Evolutionary conservation across 2,888 invertebrate genomes (phyloP).

Genomic region (Leptothorax acervorum): DNA sequence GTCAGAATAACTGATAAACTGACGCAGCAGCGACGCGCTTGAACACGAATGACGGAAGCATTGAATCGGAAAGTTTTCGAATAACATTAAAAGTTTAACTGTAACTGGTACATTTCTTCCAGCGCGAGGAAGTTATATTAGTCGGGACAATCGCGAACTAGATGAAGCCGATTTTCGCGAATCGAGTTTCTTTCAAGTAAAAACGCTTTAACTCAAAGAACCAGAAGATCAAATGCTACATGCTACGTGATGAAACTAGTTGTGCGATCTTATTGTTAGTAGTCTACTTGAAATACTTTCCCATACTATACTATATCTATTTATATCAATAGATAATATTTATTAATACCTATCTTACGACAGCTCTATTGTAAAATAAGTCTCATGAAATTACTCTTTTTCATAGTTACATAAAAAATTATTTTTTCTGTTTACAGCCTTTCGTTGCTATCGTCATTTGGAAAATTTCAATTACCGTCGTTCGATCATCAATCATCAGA

Average conservation of each 20-base stretch:
- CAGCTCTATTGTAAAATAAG: background rate
- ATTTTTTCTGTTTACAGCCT: constrained; percentile 10
- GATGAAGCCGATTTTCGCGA: constrained; percentile 10
- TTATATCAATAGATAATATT: background rate
- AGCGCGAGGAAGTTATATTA: background rate
- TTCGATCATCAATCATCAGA: background rate
- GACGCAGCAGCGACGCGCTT: background rate
- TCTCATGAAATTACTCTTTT: background rate
- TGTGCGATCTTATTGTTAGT: too few species aligned
- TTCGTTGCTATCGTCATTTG: background rate
- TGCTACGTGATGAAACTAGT: background rate
- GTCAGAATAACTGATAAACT: constrained; percentile 12
- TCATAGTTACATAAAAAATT: background rate
- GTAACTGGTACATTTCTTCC: constrained; percentile 16
- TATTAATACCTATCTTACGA: background rate
- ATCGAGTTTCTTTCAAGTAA: background rate
- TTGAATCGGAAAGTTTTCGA: constrained; percentile 33
- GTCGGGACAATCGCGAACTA: background rate
- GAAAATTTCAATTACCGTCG: background rate
- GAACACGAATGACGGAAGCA: constrained; percentile 7
- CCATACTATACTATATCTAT: background rate
- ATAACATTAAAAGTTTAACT: constrained; percentile 33
- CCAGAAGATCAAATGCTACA: constrained; percentile 17
- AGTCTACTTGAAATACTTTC: background rate
- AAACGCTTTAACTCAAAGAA: background rate